Percentiles rank a stretch among this genome's conserved stretches.
Conservation (phyloP, 1,140 invertebrate species). For the Cataglyphis hispanica region DNA sequence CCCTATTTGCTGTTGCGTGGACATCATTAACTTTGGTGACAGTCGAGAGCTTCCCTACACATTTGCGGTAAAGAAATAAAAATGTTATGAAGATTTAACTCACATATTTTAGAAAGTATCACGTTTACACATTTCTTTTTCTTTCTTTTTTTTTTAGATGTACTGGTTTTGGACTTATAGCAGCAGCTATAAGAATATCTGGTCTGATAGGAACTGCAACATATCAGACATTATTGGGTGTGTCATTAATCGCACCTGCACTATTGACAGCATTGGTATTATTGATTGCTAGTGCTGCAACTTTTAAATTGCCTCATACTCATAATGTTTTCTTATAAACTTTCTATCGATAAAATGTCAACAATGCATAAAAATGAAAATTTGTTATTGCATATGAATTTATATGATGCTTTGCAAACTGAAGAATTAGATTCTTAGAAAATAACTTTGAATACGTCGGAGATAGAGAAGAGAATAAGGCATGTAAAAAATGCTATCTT, state of each 20-base stretch:
- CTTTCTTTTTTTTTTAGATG: conserved; percentile 71
- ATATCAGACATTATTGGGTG: conserved; percentile 80
- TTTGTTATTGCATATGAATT: conserved; percentile 1
- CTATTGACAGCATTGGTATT: conserved; percentile 79
- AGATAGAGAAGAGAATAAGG: not conserved
- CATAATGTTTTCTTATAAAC: conserved; percentile 82
- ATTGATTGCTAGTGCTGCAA: conserved; percentile 80
- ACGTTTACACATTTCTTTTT: too few species aligned
- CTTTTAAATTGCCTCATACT: conserved; percentile 83
- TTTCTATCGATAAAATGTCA: conserved; percentile 15
- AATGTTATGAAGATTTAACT: not conserved
- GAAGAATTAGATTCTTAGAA: conserved; percentile 4
- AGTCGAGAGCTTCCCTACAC: conserved; percentile 82
- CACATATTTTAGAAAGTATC: too few species aligned
- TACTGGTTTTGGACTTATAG: conserved; percentile 82
- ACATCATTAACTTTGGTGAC: conserved; percentile 81
- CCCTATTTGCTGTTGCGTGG: conserved; percentile 81
- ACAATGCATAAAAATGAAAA: not conserved
- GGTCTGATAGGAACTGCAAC: conserved; percentile 81
- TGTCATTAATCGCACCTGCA: conserved; percentile 79
- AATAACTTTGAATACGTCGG: not conserved
- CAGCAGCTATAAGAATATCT: conserved; percentile 79
- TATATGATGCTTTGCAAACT: not conserved
- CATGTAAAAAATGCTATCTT: not conserved
- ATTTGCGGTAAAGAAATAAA: conserved; percentile 77